phyloP scores from a whole-genome alignment of 2,113 vertebrate genomes.

The Bothrops jararaca region DNA sequence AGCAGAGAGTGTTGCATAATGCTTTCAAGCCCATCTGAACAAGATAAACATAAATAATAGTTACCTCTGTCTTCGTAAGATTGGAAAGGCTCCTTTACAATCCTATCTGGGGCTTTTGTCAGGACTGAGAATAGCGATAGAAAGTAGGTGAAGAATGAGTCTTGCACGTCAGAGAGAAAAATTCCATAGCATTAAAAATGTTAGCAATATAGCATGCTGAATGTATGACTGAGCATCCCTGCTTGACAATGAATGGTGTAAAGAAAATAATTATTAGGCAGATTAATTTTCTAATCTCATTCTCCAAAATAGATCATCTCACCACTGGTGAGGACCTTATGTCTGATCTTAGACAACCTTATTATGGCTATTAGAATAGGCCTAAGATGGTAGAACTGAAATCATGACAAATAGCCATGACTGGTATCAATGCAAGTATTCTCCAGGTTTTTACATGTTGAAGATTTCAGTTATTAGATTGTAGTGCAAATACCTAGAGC shows the following conservation, averaged over 20 bases:
- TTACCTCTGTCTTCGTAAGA: neutral
- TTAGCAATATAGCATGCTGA: neutral
- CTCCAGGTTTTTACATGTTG: too few relatives aligned
- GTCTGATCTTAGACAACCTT: neutral
- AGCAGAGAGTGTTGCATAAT: neutral
- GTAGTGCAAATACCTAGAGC: too few relatives aligned
- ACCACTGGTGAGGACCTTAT: neutral
- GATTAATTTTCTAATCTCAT: neutral
- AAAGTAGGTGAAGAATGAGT: neutral
- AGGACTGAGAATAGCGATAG: neutral
- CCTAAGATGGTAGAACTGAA: neutral
- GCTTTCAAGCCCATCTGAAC: neutral
- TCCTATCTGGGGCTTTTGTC: neutral
- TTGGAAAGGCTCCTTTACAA: neutral
- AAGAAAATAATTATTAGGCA: neutral
- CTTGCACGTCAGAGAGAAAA: neutral
- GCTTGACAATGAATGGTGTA: neutral
- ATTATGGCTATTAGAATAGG: neutral
- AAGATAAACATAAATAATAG: neutral
- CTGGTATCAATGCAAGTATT: too few relatives aligned
- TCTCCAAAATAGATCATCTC: neutral
- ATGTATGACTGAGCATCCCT: neutral
- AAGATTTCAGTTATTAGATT: too few relatives aligned
- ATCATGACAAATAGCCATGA: neutral
- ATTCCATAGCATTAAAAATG: neutral